A percentile compares a stretch with the other conserved stretches of the same genome.
Conservation (phyloP, 1,140 invertebrate genomes). For the Hetaerina americana region DNA sequence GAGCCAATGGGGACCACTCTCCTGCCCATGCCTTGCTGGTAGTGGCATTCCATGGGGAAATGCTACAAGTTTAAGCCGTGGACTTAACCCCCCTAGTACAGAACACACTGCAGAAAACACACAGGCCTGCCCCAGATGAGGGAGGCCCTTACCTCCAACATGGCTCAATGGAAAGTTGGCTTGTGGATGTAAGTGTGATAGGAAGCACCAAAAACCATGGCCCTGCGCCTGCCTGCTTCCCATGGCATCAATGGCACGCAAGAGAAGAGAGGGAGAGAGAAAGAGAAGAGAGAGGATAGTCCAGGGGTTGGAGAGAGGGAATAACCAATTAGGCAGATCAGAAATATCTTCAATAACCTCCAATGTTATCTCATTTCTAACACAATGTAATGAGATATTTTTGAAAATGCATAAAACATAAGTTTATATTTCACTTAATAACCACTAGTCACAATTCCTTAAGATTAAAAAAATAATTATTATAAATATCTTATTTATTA, state of each 20-base stretch:
- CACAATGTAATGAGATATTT: too few relatives aligned
- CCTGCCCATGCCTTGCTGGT: background rate
- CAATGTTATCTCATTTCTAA: too few relatives aligned
- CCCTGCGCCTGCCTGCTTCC: slow-evolving; percentile 29
- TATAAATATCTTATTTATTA: too few relatives aligned
- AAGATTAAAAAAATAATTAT: too few relatives aligned
- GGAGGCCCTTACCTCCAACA: slow-evolving; percentile 3
- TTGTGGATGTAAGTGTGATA: slow-evolving; percentile 25
- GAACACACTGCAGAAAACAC: slow-evolving; percentile 1
- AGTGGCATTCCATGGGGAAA: background rate
- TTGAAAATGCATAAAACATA: too few relatives aligned
- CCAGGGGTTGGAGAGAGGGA: background rate
- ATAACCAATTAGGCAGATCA: background rate
- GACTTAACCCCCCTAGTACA: background rate
- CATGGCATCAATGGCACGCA: slow-evolving; percentile 6
- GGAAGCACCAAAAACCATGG: slow-evolving; percentile 34
- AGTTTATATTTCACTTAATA: too few relatives aligned
- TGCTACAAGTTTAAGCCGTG: background rate
- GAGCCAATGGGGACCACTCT: background rate
- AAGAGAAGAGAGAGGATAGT: background rate
- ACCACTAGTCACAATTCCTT: too few relatives aligned
- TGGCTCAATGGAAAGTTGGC: slow-evolving; percentile 5
- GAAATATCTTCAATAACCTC: too few relatives aligned
- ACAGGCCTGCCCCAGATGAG: slow-evolving; percentile 9
- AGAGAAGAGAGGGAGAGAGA: slow-evolving; percentile 5